Base-by-base conservation (phyloP, 2,113 vertebrate species). In the Lepus americanus region DNA sequence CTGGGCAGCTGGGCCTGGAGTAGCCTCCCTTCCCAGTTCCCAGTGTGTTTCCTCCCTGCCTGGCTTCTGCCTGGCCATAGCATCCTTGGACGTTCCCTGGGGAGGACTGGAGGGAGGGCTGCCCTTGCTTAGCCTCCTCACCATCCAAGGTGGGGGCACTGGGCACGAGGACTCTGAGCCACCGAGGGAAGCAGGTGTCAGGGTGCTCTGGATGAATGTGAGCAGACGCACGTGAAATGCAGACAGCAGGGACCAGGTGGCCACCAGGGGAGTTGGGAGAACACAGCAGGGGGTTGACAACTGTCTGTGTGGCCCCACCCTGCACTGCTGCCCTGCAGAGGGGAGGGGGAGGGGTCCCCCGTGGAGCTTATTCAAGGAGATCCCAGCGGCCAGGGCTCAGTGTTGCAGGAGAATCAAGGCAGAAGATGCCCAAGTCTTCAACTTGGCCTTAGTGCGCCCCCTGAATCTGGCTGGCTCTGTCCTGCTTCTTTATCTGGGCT, bases 401-500 rank as follows among this genome's bases (percentile, higher is more conserved):
- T 0, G 20, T 55, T 84, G 22, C 6, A 23, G 61, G 70, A 63
- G 63, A 36, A 29, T 66, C 1, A 6, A 63, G 77, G 19, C 36
- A 61, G 72, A 51, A 59, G 77, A 33, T 5, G 10, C 11, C 53
- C 49, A 44, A 25, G 55, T 76, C 55, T 44, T 67, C 14, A 1
- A 36, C 7, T 5, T 10, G 84, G 51, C 2, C 29, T 73, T 36
- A 13, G 39, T 53, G 13, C 8, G 44, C 27, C 36, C 77, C 36
- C 5, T 2, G 25, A 64, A 13, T 72, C 74, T 55, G n/a, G 63
- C 59, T 82, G 53, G 33, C 77, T 23, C 25, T 0, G 33, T n/a
- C 72, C 83, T 22, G 31, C 44, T 87, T 70, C n/a, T 94, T 78
- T 69, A 39, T 31, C 36, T 82, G 87, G 33, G 61, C 69, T 94